Evolutionary conservation across 2,113 vertebrate species (phyloP).

Genomic region (Nycticebus coucang): DNA sequence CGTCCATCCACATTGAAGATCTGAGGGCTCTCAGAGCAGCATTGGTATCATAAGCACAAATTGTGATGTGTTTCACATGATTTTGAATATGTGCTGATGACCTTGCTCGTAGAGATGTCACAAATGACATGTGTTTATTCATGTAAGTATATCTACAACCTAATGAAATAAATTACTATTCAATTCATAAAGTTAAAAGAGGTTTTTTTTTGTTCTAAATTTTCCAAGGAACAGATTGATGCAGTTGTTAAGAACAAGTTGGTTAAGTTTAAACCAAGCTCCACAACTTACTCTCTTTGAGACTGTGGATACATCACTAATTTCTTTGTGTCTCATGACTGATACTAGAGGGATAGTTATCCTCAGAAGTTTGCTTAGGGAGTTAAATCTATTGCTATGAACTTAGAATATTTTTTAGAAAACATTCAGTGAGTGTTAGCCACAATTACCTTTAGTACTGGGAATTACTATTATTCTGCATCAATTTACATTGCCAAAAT

Average conservation of each 20-base stretch:
- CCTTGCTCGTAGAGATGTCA: neutral
- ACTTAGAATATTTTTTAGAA: neutral
- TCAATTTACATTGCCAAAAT: neutral
- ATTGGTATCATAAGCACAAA: neutral
- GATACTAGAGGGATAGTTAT: neutral
- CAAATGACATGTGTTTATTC: neutral
- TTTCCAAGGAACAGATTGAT: neutral
- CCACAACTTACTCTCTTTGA: neutral
- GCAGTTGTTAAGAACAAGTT: neutral
- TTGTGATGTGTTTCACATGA: neutral
- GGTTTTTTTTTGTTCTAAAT: neutral
- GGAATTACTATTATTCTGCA: neutral
- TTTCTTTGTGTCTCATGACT: neutral
- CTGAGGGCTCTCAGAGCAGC: neutral
- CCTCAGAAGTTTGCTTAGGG: neutral
- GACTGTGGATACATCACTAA: neutral
- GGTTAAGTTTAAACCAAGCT: neutral
- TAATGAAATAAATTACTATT: neutral
- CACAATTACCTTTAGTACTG: neutral
- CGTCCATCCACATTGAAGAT: rapidly evolving
- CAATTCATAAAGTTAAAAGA: neutral
- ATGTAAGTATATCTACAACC: neutral
- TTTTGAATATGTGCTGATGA: too few species aligned
- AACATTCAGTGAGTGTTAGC: neutral
- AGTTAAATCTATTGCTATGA: neutral